Percentiles rank a stretch among this genome's conserved stretches.
Evolutionary conservation across 2,888 invertebrate genomes (phyloP).

Genomic region (Aspidiotus destructor): DNA sequence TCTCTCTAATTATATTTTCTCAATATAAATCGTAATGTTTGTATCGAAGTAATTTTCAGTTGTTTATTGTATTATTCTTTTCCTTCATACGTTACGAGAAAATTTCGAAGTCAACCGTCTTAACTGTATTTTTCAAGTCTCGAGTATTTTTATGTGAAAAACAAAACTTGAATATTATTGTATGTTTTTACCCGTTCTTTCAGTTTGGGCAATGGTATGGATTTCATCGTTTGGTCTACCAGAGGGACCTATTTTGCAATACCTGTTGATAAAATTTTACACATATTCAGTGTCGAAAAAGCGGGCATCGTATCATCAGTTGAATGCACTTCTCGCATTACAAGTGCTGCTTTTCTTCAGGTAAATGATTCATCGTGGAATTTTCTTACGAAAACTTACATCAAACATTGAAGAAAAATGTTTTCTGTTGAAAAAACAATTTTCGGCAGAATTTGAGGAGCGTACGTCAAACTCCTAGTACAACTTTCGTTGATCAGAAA

Average conservation of each 20-base stretch:
- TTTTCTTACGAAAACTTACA: neutral
- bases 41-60: neutral
- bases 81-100: neutral
- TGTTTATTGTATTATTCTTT: neutral
- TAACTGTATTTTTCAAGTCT: neutral
- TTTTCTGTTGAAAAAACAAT: too few relatives aligned
- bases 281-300: slow-evolving; percentile 69
- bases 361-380: slow-evolving; percentile 12
- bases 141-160: too few relatives aligned
- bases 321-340: slow-evolving; percentile 30
- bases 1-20: too few relatives aligned
- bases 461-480: too few relatives aligned
- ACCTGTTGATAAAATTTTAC: slow-evolving; percentile 59
- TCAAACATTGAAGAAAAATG: too few relatives aligned
- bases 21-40: too few relatives aligned
- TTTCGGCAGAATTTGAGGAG: too few relatives aligned
- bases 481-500: too few relatives aligned
- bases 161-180: neutral
- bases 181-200: neutral
- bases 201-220: slow-evolving; percentile 36
- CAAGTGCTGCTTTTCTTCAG: slow-evolving; percentile 26
- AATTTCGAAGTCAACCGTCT: neutral
- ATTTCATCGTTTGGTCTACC: slow-evolving; percentile 58
- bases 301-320: slow-evolving; percentile 51
- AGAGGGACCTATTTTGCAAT: slow-evolving; percentile 67